Conservation (phyloP, 2,888 invertebrate species). For the Nephrotoma guestfalica region DNA sequence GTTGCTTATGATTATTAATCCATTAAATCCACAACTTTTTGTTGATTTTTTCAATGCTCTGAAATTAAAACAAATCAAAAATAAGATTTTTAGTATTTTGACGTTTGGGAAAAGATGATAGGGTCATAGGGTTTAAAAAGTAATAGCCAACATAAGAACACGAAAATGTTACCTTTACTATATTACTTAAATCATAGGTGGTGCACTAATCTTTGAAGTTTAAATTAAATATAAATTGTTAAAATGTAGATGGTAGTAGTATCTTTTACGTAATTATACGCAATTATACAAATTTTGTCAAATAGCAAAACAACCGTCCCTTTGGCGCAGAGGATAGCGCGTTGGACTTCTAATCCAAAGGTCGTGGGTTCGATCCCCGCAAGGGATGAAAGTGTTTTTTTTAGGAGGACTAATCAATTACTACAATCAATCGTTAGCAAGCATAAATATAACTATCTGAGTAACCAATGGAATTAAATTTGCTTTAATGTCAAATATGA, state of each 20-base stretch:
- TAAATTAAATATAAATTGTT: neutral
- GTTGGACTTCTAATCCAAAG: conserved; percentile 85
- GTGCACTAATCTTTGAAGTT: neutral
- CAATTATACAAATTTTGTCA: neutral
- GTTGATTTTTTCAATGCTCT: neutral
- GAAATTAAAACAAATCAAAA: neutral
- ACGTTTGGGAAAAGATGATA: neutral
- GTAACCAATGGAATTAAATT: neutral
- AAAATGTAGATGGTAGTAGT: neutral
- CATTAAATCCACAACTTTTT: neutral
- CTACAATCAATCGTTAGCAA: no score
- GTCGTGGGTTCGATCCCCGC: conserved; percentile 79
- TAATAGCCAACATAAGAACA: neutral
- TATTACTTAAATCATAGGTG: neutral
- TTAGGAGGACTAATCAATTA: no score
- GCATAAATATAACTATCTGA: neutral
- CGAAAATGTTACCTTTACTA: neutral
- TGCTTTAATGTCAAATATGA: neutral
- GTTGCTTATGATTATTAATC: neutral
- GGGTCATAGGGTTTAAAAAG: neutral
- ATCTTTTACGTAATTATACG: neutral
- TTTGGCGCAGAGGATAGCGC: conserved; percentile 81
- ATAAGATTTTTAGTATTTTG: neutral
- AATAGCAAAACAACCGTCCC: conserved; percentile 36
- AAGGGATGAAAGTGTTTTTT: conserved; percentile 42